Base-by-base conservation (phyloP, 2,113 vertebrate genomes). In the Mugil cephalus region DNA sequence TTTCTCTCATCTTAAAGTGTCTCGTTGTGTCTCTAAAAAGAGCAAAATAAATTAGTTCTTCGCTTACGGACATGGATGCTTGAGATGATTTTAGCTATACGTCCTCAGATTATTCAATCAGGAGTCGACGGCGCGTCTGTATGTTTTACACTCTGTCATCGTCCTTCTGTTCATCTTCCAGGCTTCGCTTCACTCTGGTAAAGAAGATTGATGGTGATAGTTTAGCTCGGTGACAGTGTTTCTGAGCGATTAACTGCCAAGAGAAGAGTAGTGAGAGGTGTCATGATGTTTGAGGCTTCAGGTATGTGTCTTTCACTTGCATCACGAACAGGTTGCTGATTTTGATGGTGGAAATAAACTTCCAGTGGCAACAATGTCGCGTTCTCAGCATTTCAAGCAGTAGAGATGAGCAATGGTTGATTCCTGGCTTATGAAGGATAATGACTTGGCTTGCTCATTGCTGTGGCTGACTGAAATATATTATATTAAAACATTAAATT, bases 11-110 rank as follows among this genome's bases (percentile, higher is more conserved):
- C 75, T 79, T 62, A 38, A 30, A 14, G 18, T 74, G 35, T 79
- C 48, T 6, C 35, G 30, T 40, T 65, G 4, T 79, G 24, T 80
- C 14, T 76, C 65, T 81, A 55, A 82, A 83, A 67, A 35, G 48
- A 80, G 34, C 38, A 83, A 85, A 90, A 92, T 91, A 91, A 92
- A 91, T 55, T 15, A 46, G 82, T 88, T 83, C 35, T 34, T 14
- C 15, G 3, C 74, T 71, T 46, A 56, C 50, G 38, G 45, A 59
- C 61, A 67, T 17, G 1, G 47, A 12, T 60, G 40, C 78, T 56
- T 39, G 21, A 62, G 14, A 60, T 63, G 7, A 12, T 42, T 21
- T 17, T 40, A n/a, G 48, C 9, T 48, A n/a, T n/a, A 46, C 21
- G 69, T 68, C 4, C 7, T 43, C 45, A n/a, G 42, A 47, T 53